These are phyloP conservation scores for Engraulis encrasicolus DNA, from an alignment of 2,113 vertebrate species.

Conservation along the genomic window DNA sequence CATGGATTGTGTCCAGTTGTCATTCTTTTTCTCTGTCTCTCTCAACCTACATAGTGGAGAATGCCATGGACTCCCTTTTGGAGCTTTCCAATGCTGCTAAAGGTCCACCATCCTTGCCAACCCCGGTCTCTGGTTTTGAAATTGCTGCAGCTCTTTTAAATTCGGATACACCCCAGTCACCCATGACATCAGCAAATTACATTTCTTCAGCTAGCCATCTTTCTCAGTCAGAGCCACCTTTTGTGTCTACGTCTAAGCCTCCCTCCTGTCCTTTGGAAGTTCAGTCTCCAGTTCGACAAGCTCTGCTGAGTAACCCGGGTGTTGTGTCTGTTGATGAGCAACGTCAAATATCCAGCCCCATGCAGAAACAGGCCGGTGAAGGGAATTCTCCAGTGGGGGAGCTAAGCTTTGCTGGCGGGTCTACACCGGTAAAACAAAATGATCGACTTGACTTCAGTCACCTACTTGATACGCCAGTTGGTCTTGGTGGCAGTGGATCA, in stretches of 20 bases:
- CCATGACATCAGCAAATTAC: too few species aligned
- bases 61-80: conserved; percentile 91
- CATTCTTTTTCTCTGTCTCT: neutral
- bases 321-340: conserved; percentile 44
- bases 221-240: conserved; percentile 26
- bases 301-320: conserved; percentile 45
- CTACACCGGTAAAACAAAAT: neutral
- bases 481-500: conserved; percentile 62
- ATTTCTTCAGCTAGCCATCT: too few species aligned
- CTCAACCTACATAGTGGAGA: conserved; percentile 81
- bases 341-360: conserved; percentile 11
- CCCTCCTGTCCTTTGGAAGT: conserved; percentile 44
- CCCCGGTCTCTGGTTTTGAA: conserved; percentile 74
- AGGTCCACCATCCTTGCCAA: conserved; percentile 57
- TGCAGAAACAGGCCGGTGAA: neutral
- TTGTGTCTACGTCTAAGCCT: conserved; percentile 9
- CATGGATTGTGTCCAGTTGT: too few species aligned
- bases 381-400: conserved; percentile 43
- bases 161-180: conserved; percentile 44
- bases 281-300: conserved; percentile 37
- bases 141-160: conserved; percentile 71
- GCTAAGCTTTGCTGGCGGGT: conserved; percentile 45
- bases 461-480: conserved; percentile 47
- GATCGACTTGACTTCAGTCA: conserved; percentile 64
- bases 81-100: conserved; percentile 87